Evolutionary conservation across 1,140 invertebrate genomes (phyloP).

Genomic region (Brachionus paranguensis): DNA sequence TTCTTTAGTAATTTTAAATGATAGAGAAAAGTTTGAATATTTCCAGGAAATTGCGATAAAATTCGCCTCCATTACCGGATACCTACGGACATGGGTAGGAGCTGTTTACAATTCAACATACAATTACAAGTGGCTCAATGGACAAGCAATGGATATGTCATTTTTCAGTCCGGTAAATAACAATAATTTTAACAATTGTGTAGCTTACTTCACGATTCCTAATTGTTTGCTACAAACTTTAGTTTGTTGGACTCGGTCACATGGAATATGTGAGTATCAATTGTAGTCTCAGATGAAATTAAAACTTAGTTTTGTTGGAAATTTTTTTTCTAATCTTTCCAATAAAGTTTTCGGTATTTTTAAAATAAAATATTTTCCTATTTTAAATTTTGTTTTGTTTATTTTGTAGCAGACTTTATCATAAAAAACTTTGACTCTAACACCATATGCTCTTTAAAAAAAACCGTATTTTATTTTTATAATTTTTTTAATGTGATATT

Average conservation of each 20-base stretch:
- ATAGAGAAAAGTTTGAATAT: neutral
- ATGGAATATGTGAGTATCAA: slow-evolving; percentile 11
- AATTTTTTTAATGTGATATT: neutral
- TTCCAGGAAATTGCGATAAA: neutral
- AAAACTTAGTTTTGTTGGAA: neutral
- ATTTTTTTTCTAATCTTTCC: neutral
- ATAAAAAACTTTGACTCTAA: neutral
- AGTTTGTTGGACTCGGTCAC: neutral
- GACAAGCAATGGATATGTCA: neutral
- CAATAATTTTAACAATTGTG: neutral
- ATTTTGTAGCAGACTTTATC: too few species aligned
- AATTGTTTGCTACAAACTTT: neutral
- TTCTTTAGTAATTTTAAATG: neutral
- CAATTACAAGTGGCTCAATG: neutral
- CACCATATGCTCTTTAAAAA: neutral
- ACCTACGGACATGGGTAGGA: neutral
- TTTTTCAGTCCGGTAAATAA: neutral
- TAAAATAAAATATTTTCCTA: neutral
- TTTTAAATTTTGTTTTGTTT: neutral
- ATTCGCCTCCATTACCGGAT: neutral
- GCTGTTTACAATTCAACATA: neutral
- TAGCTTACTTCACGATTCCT: neutral
- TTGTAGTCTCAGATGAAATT: neutral
- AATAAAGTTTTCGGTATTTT: neutral
- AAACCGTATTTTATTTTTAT: neutral